Percentiles rank a stretch among this genome's conserved stretches.
phyloP scores from a whole-genome alignment of 2,113 vertebrate genomes.

The Globicephala melas region DNA sequence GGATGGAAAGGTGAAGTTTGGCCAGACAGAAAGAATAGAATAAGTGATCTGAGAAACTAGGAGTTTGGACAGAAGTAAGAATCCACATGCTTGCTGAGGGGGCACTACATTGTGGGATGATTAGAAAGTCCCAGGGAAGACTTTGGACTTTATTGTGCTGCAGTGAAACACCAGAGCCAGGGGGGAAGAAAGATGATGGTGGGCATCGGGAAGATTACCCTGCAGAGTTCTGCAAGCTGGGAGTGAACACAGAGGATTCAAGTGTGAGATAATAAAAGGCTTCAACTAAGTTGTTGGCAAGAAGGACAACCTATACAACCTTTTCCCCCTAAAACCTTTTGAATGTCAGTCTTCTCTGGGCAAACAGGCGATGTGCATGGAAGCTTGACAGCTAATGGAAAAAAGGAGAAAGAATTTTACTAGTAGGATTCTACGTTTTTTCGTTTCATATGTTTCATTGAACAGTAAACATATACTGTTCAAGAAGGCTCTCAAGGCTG shows the following conservation, averaged over 20 bases:
- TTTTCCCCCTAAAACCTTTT: background rate
- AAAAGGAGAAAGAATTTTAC: background rate
- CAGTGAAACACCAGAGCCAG: background rate
- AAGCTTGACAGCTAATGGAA: background rate
- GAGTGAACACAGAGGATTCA: background rate
- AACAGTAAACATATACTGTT: background rate
- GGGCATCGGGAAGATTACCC: no score
- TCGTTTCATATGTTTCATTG: no score
- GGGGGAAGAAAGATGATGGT: background rate
- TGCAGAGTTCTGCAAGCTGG: background rate
- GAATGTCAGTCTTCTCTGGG: background rate
- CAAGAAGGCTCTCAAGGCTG: background rate
- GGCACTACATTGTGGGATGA: background rate
- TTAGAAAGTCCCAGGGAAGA: background rate
- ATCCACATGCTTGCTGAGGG: background rate
- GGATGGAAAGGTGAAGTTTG: background rate
- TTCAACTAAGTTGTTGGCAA: background rate
- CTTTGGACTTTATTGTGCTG: background rate
- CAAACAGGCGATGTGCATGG: background rate
- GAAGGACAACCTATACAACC: background rate
- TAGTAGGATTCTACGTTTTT: background rate
- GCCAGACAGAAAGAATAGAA: background rate
- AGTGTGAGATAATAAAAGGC: background rate
- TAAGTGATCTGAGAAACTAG: background rate
- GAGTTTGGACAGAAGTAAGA: background rate